Evolutionary conservation across 2,797 vertebrate species (phyloP), one percentile per base, ranked within the genome.

Genomic region (Hypotaenidia okinawae): DNA sequence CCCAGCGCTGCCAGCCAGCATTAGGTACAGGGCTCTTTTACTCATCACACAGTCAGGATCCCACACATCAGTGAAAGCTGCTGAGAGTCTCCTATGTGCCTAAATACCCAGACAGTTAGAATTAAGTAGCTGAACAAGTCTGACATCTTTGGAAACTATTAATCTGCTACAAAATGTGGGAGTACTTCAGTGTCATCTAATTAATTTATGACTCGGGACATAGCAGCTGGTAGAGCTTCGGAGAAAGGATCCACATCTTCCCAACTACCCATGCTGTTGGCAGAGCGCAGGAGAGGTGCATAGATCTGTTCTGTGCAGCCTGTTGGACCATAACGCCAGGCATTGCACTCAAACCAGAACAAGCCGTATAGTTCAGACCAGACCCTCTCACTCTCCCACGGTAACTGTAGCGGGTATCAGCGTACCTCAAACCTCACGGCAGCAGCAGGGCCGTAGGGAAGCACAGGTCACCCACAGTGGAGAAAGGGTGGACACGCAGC

Each of bases 301-400:
- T 0, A 0, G 8, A 41, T 45, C 64, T 49, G 62, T 25, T 37
- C 74, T 23, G 45, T 21, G 39, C 61, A 6, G 2, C 1, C 1
- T 2, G 17, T 22, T n/a, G 33, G 35, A 45, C 67, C 0, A 0
- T 0, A 0, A 25, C 1, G 4, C 39, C 52, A 52, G 24, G 43
- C 2, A 0, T 1, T 22, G 57, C 24, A 13, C 32, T 52, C 79
- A 61, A 57, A 85, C 28, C 54, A 11, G 17, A 77, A 52, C 18
- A 35, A 51, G 55, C 5, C 7, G 10, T 5, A 8, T 0, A 52
- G 19, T 18, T 16, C 16, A 81, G 39, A 32, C 0, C 0, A 88
- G 61, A 39, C 32, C 35, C 28, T 47, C 11, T 1, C 24, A n/a
- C 45, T 52, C 28, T 59, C 16, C 69, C 1, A 5, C 37, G 39